Conservation (phyloP, 2,888 invertebrate species). For the Microplitis deprimator region DNA sequence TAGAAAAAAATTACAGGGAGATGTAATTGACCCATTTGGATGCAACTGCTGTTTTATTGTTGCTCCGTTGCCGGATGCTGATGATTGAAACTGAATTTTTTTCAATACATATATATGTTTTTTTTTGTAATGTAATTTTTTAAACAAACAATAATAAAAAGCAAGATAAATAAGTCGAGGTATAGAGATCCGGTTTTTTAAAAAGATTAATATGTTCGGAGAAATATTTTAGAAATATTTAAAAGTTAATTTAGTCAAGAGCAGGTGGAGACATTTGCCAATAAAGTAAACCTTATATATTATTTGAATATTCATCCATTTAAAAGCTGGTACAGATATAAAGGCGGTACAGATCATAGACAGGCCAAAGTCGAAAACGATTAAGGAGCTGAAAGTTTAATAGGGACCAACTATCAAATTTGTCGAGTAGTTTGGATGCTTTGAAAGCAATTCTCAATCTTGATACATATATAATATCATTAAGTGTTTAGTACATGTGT, state of each 20-base stretch:
- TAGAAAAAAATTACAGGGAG: constrained; percentile 6
- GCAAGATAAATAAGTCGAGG: neutral
- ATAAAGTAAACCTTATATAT: neutral
- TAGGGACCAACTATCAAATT: too few relatives aligned
- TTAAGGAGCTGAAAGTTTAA: neutral
- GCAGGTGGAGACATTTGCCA: neutral
- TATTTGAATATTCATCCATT: neutral
- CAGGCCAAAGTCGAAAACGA: neutral
- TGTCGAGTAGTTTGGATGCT: too few relatives aligned
- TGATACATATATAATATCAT: neutral
- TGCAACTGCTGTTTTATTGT: neutral
- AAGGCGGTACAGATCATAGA: neutral
- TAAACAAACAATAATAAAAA: neutral
- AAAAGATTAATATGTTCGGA: neutral
- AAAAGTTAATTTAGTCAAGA: neutral
- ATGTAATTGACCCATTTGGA: constrained; percentile 14
- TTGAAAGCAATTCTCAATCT: neutral
- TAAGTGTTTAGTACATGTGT: neutral
- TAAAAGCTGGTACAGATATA: neutral
- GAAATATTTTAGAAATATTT: neutral
- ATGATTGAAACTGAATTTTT: neutral
- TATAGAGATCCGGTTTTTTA: neutral
- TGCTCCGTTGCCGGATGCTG: constrained; percentile 1
- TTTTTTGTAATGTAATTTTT: neutral
- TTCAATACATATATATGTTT: neutral